Conservation (phyloP, 1,140 invertebrate species). For the Drosophila erecta region DNA sequence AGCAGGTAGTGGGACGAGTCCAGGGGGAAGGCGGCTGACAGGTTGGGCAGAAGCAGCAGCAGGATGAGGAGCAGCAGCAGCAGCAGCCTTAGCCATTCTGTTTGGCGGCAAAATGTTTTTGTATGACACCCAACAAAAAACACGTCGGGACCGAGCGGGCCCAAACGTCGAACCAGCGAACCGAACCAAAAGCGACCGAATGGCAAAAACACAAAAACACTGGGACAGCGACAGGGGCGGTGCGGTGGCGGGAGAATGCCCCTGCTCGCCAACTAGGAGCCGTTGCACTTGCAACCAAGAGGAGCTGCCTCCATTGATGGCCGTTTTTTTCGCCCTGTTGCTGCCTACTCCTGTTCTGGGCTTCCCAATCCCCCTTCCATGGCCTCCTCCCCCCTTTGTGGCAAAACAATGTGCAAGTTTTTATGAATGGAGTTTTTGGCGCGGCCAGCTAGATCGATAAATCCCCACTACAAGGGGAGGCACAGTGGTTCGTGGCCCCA, state of each 20-base stretch:
- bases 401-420: conserved; percentile 80
- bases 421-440: conserved; percentile 84
- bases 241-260: not conserved
- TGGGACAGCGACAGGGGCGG: not conserved
- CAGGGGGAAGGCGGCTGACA: not conserved
- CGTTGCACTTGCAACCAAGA: conserved; percentile 72
- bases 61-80: not conserved
- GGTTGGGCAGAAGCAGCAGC: conserved; percentile 30
- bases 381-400: conserved; percentile 27
- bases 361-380: conserved; percentile 28
- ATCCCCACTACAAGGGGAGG: conserved; percentile 69
- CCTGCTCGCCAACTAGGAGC: conserved; percentile 12
- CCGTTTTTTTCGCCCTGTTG: conserved; percentile 59
- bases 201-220: conserved; percentile 26
- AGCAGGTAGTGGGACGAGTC: too few relatives aligned
- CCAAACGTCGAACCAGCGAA: conserved; percentile 64
- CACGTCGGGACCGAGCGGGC: conserved; percentile 53
- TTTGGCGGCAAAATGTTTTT: conserved; percentile 83
- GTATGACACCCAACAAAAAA: conserved; percentile 72
- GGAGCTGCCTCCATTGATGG: conserved; percentile 56
- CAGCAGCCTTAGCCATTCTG: conserved; percentile 72
- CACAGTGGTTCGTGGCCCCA: conserved; percentile 50
- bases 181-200: conserved; percentile 56
- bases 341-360: conserved; percentile 48
- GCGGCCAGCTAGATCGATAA: conserved; percentile 83